Conservation (phyloP, 2,888 invertebrate species). For the Tiliacea aurago region DNA sequence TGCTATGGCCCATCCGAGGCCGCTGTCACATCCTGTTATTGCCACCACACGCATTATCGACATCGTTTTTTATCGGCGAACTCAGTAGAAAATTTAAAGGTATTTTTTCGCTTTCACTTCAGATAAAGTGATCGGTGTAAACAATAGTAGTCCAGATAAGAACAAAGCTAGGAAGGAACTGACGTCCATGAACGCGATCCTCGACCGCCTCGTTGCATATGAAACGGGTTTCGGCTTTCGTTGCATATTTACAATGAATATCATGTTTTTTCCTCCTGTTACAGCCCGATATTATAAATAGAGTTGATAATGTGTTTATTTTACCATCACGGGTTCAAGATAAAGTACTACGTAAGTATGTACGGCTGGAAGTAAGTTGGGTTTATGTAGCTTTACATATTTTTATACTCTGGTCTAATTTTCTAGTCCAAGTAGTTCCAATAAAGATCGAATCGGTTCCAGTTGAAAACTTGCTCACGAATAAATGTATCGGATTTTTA, state of each 20-base stretch:
- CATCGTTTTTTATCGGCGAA: slow-evolving; percentile 63
- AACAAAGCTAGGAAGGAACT: slow-evolving; percentile 72
- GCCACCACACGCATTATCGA: slow-evolving; percentile 89
- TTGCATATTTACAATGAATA: slow-evolving; percentile 88
- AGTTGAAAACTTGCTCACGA: slow-evolving; percentile 21
- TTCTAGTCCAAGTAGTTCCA: not conserved
- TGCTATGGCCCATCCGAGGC: slow-evolving; percentile 94
- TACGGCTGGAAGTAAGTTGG: too few relatives aligned
- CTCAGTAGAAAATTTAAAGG: too few relatives aligned
- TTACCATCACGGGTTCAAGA: slow-evolving; percentile 10
- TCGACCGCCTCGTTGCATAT: slow-evolving; percentile 78
- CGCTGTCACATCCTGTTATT: slow-evolving; percentile 96
- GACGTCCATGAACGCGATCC: slow-evolving; percentile 70
- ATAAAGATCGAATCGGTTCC: slow-evolving; percentile 23
- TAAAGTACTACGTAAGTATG: too few relatives aligned
- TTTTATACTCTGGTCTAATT: not conserved
- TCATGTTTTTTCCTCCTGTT: slow-evolving; percentile 76
- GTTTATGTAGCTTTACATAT: too few relatives aligned
- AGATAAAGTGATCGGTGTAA: slow-evolving; percentile 16
- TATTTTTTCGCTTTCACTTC: slow-evolving; percentile 3
- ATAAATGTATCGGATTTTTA: slow-evolving; percentile 29
- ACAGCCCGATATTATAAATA: slow-evolving; percentile 50
- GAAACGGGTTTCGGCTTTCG: slow-evolving; percentile 85
- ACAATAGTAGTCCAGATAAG: slow-evolving; percentile 66
- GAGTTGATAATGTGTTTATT: slow-evolving; percentile 27